Evolutionary conservation across 2,113 vertebrate species (phyloP).

Genomic region (Chelonoidis abingdonii): DNA sequence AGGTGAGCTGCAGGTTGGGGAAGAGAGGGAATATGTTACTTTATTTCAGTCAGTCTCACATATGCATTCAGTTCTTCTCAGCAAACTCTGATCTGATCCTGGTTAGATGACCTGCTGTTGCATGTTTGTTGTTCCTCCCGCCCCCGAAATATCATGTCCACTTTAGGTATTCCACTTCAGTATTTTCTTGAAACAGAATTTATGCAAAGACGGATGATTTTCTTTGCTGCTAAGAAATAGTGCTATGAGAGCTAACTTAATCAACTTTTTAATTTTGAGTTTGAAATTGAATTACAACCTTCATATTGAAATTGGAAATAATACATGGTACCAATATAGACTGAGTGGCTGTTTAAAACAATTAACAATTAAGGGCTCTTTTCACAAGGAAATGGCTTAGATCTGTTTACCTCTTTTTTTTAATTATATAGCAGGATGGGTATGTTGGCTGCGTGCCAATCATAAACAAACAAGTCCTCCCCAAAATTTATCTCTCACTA

Average conservation of each 20-base stretch:
- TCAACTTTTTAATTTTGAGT: not conserved
- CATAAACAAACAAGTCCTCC: slow-evolving; percentile 25
- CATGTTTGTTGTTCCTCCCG: too few relatives aligned
- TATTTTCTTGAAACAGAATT: not conserved
- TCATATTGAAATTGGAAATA: slow-evolving; percentile 34
- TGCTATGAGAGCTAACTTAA: not conserved
- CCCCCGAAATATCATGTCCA: not conserved
- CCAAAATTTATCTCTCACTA: not conserved
- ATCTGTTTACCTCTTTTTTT: slow-evolving; percentile 47
- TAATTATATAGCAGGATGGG: slow-evolving; percentile 55
- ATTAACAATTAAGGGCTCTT: slow-evolving; percentile 60
- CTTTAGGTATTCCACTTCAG: not conserved
- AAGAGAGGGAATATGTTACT: rapidly evolving
- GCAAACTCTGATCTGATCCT: not conserved
- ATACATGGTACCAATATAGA: not conserved
- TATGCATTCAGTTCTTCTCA: not conserved
- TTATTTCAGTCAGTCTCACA: not conserved
- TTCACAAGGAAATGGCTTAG: not conserved
- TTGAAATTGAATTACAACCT: slow-evolving; percentile 55
- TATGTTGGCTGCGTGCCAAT: slow-evolving; percentile 65
- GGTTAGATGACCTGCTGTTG: not conserved
- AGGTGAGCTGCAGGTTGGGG: not conserved
- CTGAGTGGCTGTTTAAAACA: slow-evolving; percentile 59
- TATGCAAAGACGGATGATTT: not conserved
- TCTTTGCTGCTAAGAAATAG: not conserved